Base-by-base conservation (phyloP, 2,797 vertebrate species). In the Darevskia mixta region DNA sequence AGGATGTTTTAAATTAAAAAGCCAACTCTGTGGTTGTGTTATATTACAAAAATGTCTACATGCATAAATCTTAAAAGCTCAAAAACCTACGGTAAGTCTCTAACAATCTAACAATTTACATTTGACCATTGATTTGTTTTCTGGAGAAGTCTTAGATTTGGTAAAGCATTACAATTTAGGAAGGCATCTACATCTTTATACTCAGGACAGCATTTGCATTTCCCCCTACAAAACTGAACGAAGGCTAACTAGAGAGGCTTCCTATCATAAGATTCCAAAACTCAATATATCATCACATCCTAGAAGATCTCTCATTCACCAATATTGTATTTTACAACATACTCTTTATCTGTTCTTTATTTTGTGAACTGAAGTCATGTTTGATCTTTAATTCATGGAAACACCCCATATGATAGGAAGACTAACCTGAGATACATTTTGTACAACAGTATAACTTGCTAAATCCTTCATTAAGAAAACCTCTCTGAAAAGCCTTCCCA, bases 351-450 rank as follows among this genome's bases (percentile, higher is more conserved):
- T 87, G 88, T 67, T 94, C 87, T 91, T 45, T 87, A 88, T 87
- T 91, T 92, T 90, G 83, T 90, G 95, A 95, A 95, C 91, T 71
- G 83, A 94, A 94, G 89, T 88, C 41, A 93, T 91, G 89, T 95
- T 94, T 94, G 92, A 94, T 92, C 92, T 93, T 82, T 92, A 93
- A 94, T 88, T 95, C 90, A 89, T 84, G 93, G 95, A 96, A 96
- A 96, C 92, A 96, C 90, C 94, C 95, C 96, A 96, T 93, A 95
- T 93, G 95, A 96, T 96, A 99, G 98, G 98, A 99, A 99, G 99
- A 98, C 98, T 92, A 98, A 98, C 98, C 98, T 98, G 98, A 98
- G 98, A 98, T 97, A 98, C 98, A 97, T 98, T 97, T 97, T 98
- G 98, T 96, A 95, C 96, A 97, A 98, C 95, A 97, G 97, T 95